Conservation (phyloP, 1,140 invertebrate species). For the Meloidogyne hapla region DNA sequence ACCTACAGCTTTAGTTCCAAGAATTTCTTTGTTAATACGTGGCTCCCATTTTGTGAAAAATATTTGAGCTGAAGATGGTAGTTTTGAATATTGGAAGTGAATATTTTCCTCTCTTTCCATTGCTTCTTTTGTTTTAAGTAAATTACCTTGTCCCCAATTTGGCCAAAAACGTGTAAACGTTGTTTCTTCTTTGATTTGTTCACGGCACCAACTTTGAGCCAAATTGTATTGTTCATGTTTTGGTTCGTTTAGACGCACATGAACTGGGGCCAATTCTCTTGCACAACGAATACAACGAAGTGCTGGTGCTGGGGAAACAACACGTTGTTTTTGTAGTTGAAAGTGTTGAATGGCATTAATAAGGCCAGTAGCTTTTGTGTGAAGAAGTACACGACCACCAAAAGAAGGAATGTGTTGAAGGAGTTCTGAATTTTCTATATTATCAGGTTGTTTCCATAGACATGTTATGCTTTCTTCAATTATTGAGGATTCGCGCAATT, state of each 20-base stretch:
- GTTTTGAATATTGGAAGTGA: constrained; percentile 23
- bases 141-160: constrained; percentile 15
- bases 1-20: constrained; percentile 3
- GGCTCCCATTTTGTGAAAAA: not conserved
- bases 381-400: constrained; percentile 44
- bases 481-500: constrained; percentile 28
- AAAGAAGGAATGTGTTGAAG: constrained; percentile 33
- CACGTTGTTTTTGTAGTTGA: constrained; percentile 30
- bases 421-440: constrained; percentile 30
- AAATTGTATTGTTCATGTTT: constrained; percentile 15
- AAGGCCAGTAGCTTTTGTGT: constrained; percentile 40
- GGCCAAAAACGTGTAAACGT: constrained; percentile 10
- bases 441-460: constrained; percentile 30
- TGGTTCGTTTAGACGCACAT: constrained; percentile 2
- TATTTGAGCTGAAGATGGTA: not conserved
- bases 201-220: constrained; percentile 21
- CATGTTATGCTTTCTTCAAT: constrained; percentile 33
- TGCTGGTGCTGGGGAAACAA: constrained; percentile 25
- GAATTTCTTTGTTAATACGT: not conserved
- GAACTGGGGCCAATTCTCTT: constrained; percentile 18
- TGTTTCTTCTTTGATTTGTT: not conserved
- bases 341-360: constrained; percentile 30
- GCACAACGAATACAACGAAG: constrained; percentile 25
- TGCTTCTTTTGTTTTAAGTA: constrained; percentile 21
- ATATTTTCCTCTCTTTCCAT: constrained; percentile 15